Percentiles rank a stretch among this genome's conserved stretches.
Conservation (phyloP, 2,797 vertebrate species). For the Vultur gryphus region DNA sequence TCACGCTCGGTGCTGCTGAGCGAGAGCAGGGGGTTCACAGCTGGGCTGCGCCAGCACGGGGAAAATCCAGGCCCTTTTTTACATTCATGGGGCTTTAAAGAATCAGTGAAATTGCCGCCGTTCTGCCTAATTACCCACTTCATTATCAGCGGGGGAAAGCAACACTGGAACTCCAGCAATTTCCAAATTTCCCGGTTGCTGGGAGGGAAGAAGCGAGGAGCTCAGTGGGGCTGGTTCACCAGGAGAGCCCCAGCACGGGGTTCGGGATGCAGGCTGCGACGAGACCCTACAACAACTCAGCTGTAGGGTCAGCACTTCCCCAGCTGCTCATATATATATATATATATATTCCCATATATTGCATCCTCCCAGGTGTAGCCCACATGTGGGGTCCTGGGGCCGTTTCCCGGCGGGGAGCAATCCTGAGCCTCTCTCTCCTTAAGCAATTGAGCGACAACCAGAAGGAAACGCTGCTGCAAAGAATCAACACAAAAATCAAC, state of each 20-base stretch:
- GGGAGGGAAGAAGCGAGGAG: not conserved
- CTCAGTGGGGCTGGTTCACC: not conserved
- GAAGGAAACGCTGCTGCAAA: not conserved
- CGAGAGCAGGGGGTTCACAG: not conserved
- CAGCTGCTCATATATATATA: not conserved
- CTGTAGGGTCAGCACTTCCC: not conserved
- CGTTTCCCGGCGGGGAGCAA: not conserved
- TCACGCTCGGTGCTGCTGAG: not conserved
- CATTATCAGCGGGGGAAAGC: accelerated
- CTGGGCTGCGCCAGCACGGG: accelerated
- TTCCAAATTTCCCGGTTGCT: not conserved
- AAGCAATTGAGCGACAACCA: not conserved
- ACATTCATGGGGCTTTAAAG: not conserved
- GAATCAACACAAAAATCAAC: not conserved
- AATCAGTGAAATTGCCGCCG: not conserved
- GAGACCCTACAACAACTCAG: not conserved
- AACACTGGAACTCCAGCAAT: accelerated
- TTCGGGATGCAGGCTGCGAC: accelerated
- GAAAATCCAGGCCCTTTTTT: accelerated
- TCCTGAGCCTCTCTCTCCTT: not conserved
- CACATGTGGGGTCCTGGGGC: accelerated
- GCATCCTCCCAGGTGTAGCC: accelerated
- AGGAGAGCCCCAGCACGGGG: accelerated
- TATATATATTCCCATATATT: accelerated
- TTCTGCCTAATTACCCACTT: not conserved